Evolutionary conservation across 1,140 invertebrate species (phyloP), one percentile per base, ranked within the genome.

Genomic region (Drosophila tropicalis): DNA sequence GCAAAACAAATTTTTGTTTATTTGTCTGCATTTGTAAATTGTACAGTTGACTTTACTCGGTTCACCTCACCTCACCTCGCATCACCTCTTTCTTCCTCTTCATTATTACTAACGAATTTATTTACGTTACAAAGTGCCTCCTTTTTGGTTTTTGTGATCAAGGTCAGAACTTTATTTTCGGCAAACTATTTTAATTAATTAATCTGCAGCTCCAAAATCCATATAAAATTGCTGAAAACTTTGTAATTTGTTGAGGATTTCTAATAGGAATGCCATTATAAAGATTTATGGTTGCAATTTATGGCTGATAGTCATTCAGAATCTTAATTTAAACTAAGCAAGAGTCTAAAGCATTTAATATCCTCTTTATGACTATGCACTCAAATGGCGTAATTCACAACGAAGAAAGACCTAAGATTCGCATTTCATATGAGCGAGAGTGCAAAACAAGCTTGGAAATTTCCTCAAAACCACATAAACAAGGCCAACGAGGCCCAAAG

Each of bases 1-100:
- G 41, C 83, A 54, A 79, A 87, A 83, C 83, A 87, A 58, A 87
- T 83, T 87, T 29, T 83, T 70, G 83, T 89, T 76, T 87, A 89
- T 87, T 87, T 87, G 56, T 10, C 17, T 58, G 56, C 34, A 58
- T 36, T 58, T 58, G 56, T 15, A 58, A 58, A 58, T 17, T 36
- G 29, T 6, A 19, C 32, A 17, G 13, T 34, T n/a, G 9, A 36
- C 32, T 58, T 32, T 51, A 6, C 13, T 29, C 29, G 3, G 4
- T 29, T 29, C 25, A 29, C 4, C 4, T 29, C 25, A 29, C 29
- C 29, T 29, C 25, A 29, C n/a, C 13, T 15, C 13, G 0, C 40
- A 2, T 10, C n/a, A 5, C 5, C 5, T 15, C 29, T 34, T n/a
- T 34, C 29, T 34, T 12, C 7, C 29, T 17, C n/a, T 34, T 29